Evolutionary conservation across 2,797 vertebrate genomes (phyloP), one percentile per base, ranked within the genome.

Genomic region (Huso huso): DNA sequence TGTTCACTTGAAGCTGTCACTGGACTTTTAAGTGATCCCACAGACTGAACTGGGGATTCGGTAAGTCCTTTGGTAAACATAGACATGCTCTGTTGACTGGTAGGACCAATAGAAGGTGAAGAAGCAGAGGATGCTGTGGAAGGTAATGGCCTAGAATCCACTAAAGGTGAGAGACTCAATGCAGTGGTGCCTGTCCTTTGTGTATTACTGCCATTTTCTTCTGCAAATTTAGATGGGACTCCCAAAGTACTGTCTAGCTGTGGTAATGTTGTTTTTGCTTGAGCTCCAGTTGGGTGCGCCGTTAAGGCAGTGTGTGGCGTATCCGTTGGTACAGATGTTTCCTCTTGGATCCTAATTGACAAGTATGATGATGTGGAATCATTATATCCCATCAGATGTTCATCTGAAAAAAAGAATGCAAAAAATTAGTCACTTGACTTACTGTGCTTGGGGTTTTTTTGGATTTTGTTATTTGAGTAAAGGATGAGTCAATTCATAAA

Each of bases 381-480:
- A 7, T 11, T 63, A 58, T 53, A 67, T 48, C 52, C 48, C 37
- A 48, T 64, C 3, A 61, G 9, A 67, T 49, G 23, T 48, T 37
- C 65, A 67, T 67, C 69, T 70, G 66, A 58, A 55, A 7, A 57
- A 52, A 67, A 67, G 49, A 52, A 13, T 12, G 66, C 59, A 52
- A 64, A 58, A 48, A 15, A 60, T 51, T 48, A 65, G 49, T 2
- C 13, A 55, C 66, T 37, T 37, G 37, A 37, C 37, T 37, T 5
- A 37, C 1, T 37, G 37, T 37, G 37, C 37, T 37, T 37, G 18
- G 18, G 4, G 5, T 5, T 4, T 37, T 37, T 37, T 37, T 37
- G 49, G 66, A 10, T 2, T 8, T 9, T 10, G 58, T 4, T n/a
- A 8, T 49, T 8, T 10, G 49, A 51, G 18, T 12, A 8, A 12